Percentiles rank a stretch among this genome's conserved stretches.
Evolutionary conservation across 2,797 vertebrate genomes (phyloP).

Genomic region (Mastacembelus armatus): DNA sequence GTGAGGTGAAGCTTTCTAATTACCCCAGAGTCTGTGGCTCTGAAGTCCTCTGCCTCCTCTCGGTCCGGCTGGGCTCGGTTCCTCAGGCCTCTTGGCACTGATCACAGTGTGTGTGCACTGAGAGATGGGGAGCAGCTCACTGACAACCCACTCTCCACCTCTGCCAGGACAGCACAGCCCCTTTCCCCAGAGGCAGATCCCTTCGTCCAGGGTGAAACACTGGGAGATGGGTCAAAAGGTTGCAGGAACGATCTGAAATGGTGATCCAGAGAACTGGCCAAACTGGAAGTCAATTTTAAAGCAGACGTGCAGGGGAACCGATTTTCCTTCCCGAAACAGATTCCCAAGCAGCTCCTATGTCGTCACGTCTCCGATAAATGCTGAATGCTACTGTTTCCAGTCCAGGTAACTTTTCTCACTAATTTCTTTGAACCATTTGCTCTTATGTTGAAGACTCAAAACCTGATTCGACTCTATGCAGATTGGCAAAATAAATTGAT

Average conservation of each 20-base stretch:
- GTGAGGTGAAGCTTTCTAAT: slow-evolving; percentile 47
- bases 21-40: slow-evolving; percentile 94
- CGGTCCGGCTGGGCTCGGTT: slow-evolving; percentile 66
- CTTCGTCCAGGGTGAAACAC: slow-evolving; percentile 83
- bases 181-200: slow-evolving; percentile 79
- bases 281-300: slow-evolving; percentile 34
- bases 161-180: slow-evolving; percentile 79
- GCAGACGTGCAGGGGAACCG: neutral
- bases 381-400: slow-evolving; percentile 30
- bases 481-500: slow-evolving; percentile 52
- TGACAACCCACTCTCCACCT: slow-evolving; percentile 67
- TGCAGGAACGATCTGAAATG: slow-evolving; percentile 75
- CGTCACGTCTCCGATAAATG: slow-evolving; percentile 37
- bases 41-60: slow-evolving; percentile 91
- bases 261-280: slow-evolving; percentile 65
- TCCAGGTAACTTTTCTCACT: slow-evolving; percentile 33
- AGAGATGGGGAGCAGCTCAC: slow-evolving; percentile 71
- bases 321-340: slow-evolving; percentile 34
- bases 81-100: slow-evolving; percentile 76
- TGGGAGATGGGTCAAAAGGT: slow-evolving; percentile 55
- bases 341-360: slow-evolving; percentile 36
- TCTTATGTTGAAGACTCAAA: slow-evolving; percentile 29
- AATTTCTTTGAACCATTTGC: slow-evolving; percentile 47
- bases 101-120: slow-evolving; percentile 65
- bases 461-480: slow-evolving; percentile 41